phyloP scores from a whole-genome alignment of 2,797 vertebrate genomes.

The Anabas testudineus region DNA sequence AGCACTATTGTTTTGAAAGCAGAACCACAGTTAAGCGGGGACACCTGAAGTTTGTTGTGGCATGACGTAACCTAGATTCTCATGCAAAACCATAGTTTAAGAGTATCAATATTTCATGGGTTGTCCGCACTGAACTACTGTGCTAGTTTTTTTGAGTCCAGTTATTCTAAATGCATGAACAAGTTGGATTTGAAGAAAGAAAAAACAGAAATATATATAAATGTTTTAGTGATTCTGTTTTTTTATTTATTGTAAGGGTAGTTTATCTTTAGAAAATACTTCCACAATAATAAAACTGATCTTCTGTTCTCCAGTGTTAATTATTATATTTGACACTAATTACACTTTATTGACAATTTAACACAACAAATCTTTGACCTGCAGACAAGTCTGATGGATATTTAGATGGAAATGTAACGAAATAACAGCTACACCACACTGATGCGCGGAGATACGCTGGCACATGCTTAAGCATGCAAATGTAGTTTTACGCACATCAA shows the following conservation, averaged over 20 bases:
- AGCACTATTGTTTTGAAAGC: neutral
- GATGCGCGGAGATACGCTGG: neutral
- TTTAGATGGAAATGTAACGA: neutral
- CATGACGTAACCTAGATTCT: constrained; percentile 39
- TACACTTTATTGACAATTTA: neutral
- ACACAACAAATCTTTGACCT: neutral
- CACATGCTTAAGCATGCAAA: constrained; percentile 1
- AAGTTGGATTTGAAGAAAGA: neutral
- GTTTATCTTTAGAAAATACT: neutral
- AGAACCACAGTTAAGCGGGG: neutral
- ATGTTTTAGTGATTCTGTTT: neutral
- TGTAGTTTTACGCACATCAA: neutral
- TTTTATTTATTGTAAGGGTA: neutral
- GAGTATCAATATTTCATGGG: constrained; percentile 52
- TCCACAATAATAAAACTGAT: neutral
- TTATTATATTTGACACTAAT: neutral
- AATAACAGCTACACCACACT: neutral
- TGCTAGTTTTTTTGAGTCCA: constrained; percentile 3
- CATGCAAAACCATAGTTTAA: constrained; percentile 20
- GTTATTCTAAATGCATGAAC: neutral
- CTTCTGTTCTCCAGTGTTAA: neutral
- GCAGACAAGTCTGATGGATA: neutral
- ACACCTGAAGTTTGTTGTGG: constrained; percentile 27
- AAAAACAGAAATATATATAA: neutral
- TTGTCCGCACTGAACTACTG: constrained; percentile 33